A percentile compares a stretch with the other conserved stretches of the same genome.
Conservation (phyloP, 1,140 invertebrate species). For the Drosophila burlai region DNA sequence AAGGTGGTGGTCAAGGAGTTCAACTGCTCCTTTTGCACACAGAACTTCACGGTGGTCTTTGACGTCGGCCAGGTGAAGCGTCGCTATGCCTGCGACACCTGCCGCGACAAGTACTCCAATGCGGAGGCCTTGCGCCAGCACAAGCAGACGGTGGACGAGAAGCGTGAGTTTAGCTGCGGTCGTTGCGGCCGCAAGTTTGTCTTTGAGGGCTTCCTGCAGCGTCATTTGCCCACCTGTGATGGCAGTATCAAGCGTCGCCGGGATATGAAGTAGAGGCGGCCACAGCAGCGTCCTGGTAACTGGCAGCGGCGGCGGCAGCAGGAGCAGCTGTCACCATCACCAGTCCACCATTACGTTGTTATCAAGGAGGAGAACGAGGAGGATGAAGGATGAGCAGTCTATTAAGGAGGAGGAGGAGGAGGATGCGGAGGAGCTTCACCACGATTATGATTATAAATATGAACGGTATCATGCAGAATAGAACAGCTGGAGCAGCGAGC, state of each 20-base stretch:
- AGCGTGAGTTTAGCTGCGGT: constrained; percentile 79
- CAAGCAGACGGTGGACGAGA: constrained; percentile 79
- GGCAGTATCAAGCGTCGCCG: constrained; percentile 82
- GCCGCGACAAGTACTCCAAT: constrained; percentile 83
- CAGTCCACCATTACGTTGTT: constrained; percentile 70
- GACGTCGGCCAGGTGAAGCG: constrained; percentile 81
- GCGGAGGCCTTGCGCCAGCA: constrained; percentile 78
- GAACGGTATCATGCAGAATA: constrained; percentile 2
- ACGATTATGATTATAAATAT: background rate
- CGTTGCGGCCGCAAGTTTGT: constrained; percentile 83
- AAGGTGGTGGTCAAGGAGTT: constrained; percentile 84
- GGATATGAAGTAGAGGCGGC: constrained; percentile 80
- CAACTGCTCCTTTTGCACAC: constrained; percentile 76
- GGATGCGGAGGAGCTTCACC: background rate
- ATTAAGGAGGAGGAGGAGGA: background rate
- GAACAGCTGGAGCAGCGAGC: constrained; percentile 5
- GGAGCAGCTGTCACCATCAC: constrained; percentile 17
- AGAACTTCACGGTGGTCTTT: constrained; percentile 81
- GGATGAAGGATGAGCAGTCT: constrained; percentile 3
- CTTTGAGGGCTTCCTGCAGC: constrained; percentile 81
- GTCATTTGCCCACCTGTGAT: constrained; percentile 79
- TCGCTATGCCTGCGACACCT: constrained; percentile 79
- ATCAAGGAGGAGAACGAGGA: constrained; percentile 52
- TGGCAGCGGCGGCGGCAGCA: constrained; percentile 38
- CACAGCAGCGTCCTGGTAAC: constrained; percentile 61